These are phyloP conservation scores for Numenius arquata DNA, from an alignment of 2,113 vertebrate genomes.

Conservation along the genomic window DNA sequence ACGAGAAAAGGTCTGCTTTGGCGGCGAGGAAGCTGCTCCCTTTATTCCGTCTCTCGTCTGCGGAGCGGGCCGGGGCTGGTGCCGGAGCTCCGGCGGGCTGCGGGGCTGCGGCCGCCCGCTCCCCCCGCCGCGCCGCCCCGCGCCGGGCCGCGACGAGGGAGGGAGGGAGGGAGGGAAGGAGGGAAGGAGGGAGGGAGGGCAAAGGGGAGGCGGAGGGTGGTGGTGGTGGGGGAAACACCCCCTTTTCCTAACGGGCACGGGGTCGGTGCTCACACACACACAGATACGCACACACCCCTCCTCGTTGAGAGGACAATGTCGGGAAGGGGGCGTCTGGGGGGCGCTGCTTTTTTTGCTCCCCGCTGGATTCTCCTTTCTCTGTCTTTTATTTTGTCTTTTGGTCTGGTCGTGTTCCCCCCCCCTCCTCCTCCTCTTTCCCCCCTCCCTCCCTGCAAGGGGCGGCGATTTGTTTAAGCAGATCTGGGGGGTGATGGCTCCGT, in stretches of 20 bases:
- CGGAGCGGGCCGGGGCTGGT: neutral
- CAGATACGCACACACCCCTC: neutral
- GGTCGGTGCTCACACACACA: neutral
- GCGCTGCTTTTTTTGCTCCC: neutral
- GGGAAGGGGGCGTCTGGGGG: neutral
- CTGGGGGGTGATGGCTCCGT: neutral
- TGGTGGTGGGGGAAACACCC: neutral
- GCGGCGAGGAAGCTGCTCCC: neutral
- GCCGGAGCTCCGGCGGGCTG: neutral
- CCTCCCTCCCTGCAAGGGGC: neutral
- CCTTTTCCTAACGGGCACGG: neutral
- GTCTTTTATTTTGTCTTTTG: neutral
- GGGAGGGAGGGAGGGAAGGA: no score
- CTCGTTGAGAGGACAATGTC: neutral
- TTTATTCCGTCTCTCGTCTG: neutral
- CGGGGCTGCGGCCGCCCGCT: neutral
- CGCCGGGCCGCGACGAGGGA: neutral
- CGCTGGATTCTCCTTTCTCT: neutral
- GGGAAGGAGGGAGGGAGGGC: neutral
- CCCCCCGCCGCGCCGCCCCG: conserved; percentile 32
- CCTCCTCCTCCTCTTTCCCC: no score
- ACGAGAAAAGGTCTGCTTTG: neutral
- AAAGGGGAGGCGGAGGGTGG: neutral
- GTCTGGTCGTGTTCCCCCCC: neutral
- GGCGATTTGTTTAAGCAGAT: neutral